These are phyloP conservation scores for Danaus chrysippus DNA, from an alignment of 2,888 invertebrate species.

Conservation along the genomic window DNA sequence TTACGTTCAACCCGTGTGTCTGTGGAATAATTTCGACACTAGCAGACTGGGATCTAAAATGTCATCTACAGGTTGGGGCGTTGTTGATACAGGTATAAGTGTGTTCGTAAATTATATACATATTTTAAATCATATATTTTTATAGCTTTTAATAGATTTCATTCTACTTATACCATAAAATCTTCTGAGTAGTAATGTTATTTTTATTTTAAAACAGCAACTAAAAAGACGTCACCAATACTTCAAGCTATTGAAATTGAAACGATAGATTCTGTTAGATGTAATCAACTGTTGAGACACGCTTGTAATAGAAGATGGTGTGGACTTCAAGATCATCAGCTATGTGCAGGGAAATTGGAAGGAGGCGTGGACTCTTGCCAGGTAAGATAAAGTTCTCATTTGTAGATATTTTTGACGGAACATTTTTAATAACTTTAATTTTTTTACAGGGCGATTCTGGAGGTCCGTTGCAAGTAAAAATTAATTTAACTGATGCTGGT, in stretches of 20 bases:
- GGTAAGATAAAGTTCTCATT: slow-evolving; percentile 29
- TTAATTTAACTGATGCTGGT: slow-evolving; percentile 19
- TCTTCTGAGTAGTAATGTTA: background rate
- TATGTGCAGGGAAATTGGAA: slow-evolving; percentile 56
- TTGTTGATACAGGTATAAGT: background rate
- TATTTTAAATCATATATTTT: background rate
- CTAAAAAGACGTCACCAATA: slow-evolving; percentile 23
- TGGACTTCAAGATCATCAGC: slow-evolving; percentile 48
- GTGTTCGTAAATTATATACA: background rate
- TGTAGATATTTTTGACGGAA: too few relatives aligned
- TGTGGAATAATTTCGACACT: slow-evolving; percentile 43
- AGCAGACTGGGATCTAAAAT: slow-evolving; percentile 31
- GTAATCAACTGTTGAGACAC: slow-evolving; percentile 39
- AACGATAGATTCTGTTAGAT: slow-evolving; percentile 43
- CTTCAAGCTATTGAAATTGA: slow-evolving; percentile 52
- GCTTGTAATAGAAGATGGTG: slow-evolving; percentile 50
- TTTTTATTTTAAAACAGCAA: background rate
- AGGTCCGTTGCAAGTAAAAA: slow-evolving; percentile 40
- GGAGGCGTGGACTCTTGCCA: slow-evolving; percentile 63
- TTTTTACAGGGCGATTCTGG: slow-evolving; percentile 42
- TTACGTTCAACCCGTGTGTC: slow-evolving; percentile 53
- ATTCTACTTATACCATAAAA: too few relatives aligned
- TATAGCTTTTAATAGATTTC: too few relatives aligned
- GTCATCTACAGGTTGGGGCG: background rate
- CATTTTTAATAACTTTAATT: slow-evolving; percentile 3